Base-by-base conservation (phyloP, 2,797 vertebrate species). In the Thripadectes ignobilis region DNA sequence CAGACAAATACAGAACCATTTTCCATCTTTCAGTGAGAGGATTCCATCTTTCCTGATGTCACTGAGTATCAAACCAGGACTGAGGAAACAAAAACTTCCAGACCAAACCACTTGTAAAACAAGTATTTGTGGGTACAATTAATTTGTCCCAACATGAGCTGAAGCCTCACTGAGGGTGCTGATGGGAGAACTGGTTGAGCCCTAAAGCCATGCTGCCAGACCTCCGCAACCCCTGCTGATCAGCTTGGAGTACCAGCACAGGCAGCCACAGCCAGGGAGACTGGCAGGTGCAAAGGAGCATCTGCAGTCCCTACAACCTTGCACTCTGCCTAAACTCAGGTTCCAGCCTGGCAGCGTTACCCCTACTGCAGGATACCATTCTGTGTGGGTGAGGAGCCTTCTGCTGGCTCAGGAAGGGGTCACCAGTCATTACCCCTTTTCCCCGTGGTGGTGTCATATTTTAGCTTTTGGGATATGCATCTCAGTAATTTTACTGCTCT, bases 381-480 rank as follows among this genome's bases (percentile, higher is more conserved):
- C 41, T n/a, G 6, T 45, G 27, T 19, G 32, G 24, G 24, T 54
- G 15, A 52, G 4, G 12, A 57, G 20, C 22, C 12, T 38, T 63
- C 9, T 1, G 0, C 1, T 45, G 29, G 10, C 23, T 69, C 48
- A 80, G 34, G 32, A 55, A 62, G 10, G 19, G 23, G 6, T 59
- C 79, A 62, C 23, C 36, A 45, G 18, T 14, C 49, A 48, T 39
- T 29, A 29, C 49, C 59, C 24, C 32, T 68, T 52, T 36, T 48
- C 54, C 34, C 46, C 16, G 10, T 4, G 19, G 39, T 32, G 7
- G 17, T 32, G 27, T 26, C 29, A 34, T 18, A 11, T 83, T 34
- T 61, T 23, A 61, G 32, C 62, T 82, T 75, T 66, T 76, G 29
- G 27, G 24, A 7, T 46, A 39, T 0, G 0, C 22, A 51, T 9